phyloP scores from a whole-genome alignment of 2,113 vertebrate species.

The Catagonus wagneri region DNA sequence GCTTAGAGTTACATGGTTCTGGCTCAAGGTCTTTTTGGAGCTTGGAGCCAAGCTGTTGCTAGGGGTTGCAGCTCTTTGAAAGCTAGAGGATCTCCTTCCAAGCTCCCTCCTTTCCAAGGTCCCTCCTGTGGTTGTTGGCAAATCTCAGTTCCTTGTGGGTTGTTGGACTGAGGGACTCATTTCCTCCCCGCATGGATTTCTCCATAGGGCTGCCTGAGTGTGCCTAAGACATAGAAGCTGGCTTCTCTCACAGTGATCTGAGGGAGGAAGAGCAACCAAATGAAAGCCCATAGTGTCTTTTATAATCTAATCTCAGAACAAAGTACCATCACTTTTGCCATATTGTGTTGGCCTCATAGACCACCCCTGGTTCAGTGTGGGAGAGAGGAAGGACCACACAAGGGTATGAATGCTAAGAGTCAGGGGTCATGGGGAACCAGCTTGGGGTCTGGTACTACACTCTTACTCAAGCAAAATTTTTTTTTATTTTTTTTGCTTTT shows the following conservation, averaged over 20 bases:
- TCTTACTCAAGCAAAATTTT: background rate
- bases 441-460: background rate
- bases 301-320: background rate
- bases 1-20: background rate
- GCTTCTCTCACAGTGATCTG: background rate
- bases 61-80: background rate
- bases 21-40: background rate
- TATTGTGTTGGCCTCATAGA: background rate
- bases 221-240: background rate
- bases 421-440: background rate
- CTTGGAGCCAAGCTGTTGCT: background rate
- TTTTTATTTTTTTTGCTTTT: too few species aligned
- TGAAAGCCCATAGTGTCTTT: background rate
- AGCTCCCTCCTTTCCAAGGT: background rate
- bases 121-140: background rate
- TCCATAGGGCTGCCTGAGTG: background rate
- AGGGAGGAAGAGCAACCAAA: background rate
- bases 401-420: background rate
- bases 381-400: background rate
- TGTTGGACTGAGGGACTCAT: background rate
- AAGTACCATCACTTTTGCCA: background rate
- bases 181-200: background rate
- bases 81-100: background rate
- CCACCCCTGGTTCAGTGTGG: background rate
- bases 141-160: background rate